Evolutionary conservation across 1,140 invertebrate genomes (phyloP), one percentile per base, ranked within the genome.

Genomic region (Drosophila setifemur): DNA sequence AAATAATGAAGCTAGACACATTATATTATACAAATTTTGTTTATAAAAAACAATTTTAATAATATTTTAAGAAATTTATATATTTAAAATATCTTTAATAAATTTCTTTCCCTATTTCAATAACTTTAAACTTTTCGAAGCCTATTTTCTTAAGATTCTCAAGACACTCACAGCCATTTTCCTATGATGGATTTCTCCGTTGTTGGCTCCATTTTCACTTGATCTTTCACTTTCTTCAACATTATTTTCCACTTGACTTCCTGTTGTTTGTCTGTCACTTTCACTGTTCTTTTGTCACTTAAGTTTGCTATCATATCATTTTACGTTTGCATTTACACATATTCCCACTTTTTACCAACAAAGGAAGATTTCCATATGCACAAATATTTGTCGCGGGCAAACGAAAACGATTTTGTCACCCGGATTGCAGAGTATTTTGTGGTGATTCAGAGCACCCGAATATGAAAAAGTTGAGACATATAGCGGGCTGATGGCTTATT

Each of bases 321-420:
- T 64, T 64, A 26, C 60, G 61, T 45, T 21, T 21, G 23, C 29
- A 47, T 47, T 45, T 26, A 21, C 57, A 57, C 16, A 44, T 63
- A 29, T 52, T n/a, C 37, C 47, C 61, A 33, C 29, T 12, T n/a
- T 28, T 60, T 48, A 26, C 50, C 47, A 53, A 72, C 28, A 52
- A 35, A 52, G 33, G 29, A 45, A 37, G 9, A 72, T 39, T 54
- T 72, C 55, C 69, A 73, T 73, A 50, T 52, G 45, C 21, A 29
- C 61, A 67, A 68, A 68, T 67, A 68, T 67, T 64, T 64, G 61
- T 49, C 42, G 60, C 57, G 25, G 31, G 18, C 43, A 64, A 47
- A 64, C 37, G 35, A 21, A 23, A 45, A 31, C 49, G 47, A 55
- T 21, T 68, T 71, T 21, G 26, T 61, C 39, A 47, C 43, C n/a